Base-by-base conservation (phyloP, 2,797 vertebrate species). In the Synaphobranchus kaupii region DNA sequence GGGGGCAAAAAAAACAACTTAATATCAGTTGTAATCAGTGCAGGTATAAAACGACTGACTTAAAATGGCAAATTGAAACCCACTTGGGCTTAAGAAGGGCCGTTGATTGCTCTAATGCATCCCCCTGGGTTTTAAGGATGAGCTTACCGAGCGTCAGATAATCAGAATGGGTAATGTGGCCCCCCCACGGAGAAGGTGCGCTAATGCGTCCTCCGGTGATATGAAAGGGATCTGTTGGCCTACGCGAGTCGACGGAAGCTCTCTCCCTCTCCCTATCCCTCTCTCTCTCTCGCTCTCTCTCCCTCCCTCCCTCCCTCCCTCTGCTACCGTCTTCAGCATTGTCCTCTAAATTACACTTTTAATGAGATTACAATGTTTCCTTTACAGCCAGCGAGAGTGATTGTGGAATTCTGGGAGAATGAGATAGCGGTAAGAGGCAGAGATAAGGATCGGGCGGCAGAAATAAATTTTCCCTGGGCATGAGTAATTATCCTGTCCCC, bases 271-370 rank as follows among this genome's bases (percentile, higher is more conserved):
- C 60, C 9, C 60, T 66, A 0, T 66, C 60, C 12, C 60, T 9
- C 60, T 22, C 60, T n/a, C 60, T n/a, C 22, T n/a, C 12, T 12
- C 12, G 10, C 5, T n/a, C 60, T 63, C 60, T 63, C 22, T 63
- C 25, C 6, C 20, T n/a, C 25, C 0, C 22, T 22, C 22, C 4
- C 60, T 6, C 25, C 25, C 60, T 52, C 50, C 20, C 31, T 92
- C 91, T 92, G 83, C 90, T 90, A 13, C 7, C 89, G 13, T 92
- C 86, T 90, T 76, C 94, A 91, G 94, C 93, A 93, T 96, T 96
- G 94, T 97, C 94, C 95, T 96, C 91, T 94, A 95, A 95, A 96
- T 96, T 94, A 95, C 94, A 93, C 94, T 94, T 95, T 92, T 97
- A 97, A 97, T 97, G 96, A 97, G 95, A 96, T 97, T 96, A 94